Evolutionary conservation across 2,888 invertebrate species (phyloP), one percentile per base, ranked within the genome.

Genomic region (Sesamia inferens): DNA sequence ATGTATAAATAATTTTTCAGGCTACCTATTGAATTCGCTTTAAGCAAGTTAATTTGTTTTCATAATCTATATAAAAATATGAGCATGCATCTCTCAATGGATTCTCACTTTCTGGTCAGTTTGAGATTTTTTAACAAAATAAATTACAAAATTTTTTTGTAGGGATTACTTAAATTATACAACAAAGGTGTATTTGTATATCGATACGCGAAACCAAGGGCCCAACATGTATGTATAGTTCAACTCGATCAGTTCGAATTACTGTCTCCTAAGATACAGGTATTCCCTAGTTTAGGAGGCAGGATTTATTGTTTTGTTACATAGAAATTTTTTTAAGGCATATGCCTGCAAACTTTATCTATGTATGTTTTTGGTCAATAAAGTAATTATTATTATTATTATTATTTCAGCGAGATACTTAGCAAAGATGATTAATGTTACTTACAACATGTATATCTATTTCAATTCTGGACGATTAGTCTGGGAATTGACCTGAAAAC

Each of bases 401-500:
- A n/a, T n/a, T n/a, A n/a, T n/a, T n/a, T 67, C 14, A 7, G 24
- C n/a, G 14, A 54, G 14, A 70, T 16, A 63, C 31, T 51, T 14
- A 22, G 0, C 6, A 8, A 48, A 63, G 59, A 73, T 24, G 1
- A 75, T 42, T 22, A 54, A 71, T 51, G 31, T 54, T 16, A 13
- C 67, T 58, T 14, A 42, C 55, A 55, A 10, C 5, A 47, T 14
- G 2, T 22, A 31, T 48, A 44, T 71, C 48, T 64, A 5, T 55
- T 48, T 39, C 11, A 22, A 59, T 70, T 19, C 31, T 47, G 61
- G 44, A 67, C 55, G 14, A 39, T 67, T 64, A 47, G 64, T 68
- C 64, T 61, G 14, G 42, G 24, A 63, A 19, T 59, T 71, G 39
- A 61, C 74, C 73, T 57, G 71, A 64, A 78, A 61, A 73, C 70